These are phyloP conservation scores for Papilio polyxenes DNA, from an alignment of 1,140 invertebrate genomes.

Conservation along the genomic window DNA sequence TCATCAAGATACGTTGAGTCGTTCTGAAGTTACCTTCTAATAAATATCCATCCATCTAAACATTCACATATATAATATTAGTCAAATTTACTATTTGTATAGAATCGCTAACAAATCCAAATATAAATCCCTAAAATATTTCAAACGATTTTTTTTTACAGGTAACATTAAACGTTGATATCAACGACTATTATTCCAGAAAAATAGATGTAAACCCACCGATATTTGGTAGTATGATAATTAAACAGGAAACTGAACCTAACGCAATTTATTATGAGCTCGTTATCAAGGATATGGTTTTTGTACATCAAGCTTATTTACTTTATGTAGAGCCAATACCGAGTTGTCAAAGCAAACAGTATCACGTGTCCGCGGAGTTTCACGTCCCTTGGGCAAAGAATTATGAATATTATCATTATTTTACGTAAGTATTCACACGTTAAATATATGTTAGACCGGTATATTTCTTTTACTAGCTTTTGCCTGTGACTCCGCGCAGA, in stretches of 20 bases:
- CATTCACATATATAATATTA: too few species aligned
- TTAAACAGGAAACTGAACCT: slow-evolving; percentile 78
- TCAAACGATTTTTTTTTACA: slow-evolving; percentile 59
- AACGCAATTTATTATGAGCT: slow-evolving; percentile 83
- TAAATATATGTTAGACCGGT: background rate
- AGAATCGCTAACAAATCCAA: too few species aligned
- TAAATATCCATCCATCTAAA: too few species aligned
- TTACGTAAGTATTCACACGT: slow-evolving; percentile 79
- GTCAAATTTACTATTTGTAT: too few species aligned
- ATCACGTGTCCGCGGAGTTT: slow-evolving; percentile 83
- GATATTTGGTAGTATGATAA: slow-evolving; percentile 58
- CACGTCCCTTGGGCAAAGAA: slow-evolving; percentile 84
- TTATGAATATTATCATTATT: slow-evolving; percentile 82
- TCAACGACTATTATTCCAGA: slow-evolving; percentile 82
- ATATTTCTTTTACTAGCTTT: background rate
- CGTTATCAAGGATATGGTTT: slow-evolving; percentile 79
- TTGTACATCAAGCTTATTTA: slow-evolving; percentile 82
- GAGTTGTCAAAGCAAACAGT: slow-evolving; percentile 71
- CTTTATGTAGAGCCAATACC: slow-evolving; percentile 81
- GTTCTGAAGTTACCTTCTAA: too few species aligned
- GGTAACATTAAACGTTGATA: slow-evolving; percentile 84
- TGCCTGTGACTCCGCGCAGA: too few species aligned
- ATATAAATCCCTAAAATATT: background rate
- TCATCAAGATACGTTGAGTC: too few species aligned
- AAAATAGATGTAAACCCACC: slow-evolving; percentile 81